Conservation (phyloP, 2,797 vertebrate species). For the Cyprinodon diabolis region DNA sequence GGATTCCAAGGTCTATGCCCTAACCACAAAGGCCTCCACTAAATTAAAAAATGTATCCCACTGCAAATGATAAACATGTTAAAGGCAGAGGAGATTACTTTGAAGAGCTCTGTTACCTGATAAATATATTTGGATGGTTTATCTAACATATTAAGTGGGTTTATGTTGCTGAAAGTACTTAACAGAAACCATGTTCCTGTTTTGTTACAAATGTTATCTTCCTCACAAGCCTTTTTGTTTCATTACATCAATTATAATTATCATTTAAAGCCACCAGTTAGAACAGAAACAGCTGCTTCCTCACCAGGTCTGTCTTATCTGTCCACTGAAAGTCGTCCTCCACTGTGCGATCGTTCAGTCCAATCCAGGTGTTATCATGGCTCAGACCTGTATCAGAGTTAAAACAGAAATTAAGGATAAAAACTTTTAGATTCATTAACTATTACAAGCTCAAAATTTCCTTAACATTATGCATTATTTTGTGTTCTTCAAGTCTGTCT, state of each 20-base stretch:
- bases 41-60: not conserved
- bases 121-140: not conserved
- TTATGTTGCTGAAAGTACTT: not conserved
- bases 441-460: too few relatives aligned
- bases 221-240: not conserved
- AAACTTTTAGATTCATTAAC: not conserved
- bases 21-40: too few relatives aligned
- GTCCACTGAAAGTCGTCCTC: slow-evolving; percentile 99
- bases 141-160: not conserved
- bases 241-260: not conserved
- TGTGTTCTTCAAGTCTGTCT: not conserved
- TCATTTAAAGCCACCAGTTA: not conserved
- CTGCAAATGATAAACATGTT: not conserved
- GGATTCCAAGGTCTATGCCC: too few relatives aligned
- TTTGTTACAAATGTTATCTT: not conserved
- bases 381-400: slow-evolving; percentile 83
- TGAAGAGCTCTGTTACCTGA: not conserved
- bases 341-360: slow-evolving; percentile 94
- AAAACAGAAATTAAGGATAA: not conserved
- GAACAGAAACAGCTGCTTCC: slow-evolving; percentile 33
- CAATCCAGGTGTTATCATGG: slow-evolving; percentile 97
- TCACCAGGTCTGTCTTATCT: slow-evolving; percentile 91
- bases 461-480: not conserved
- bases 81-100: not conserved
- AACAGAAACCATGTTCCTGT: not conserved